Base-by-base conservation (phyloP, 2,113 vertebrate genomes). In the Lipotes vexillifer region DNA sequence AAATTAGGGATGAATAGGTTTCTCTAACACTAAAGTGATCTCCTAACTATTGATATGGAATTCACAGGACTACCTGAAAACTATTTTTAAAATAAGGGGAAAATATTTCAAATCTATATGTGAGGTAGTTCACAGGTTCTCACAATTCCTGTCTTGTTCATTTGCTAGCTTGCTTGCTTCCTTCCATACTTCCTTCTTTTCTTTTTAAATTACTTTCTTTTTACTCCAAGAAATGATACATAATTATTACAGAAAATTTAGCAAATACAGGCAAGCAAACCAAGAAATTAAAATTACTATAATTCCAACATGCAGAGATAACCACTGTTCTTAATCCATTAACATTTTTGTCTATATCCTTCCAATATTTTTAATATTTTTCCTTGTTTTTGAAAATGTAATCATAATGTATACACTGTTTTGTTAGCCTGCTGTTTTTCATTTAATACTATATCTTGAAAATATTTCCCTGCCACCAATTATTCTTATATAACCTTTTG, bases 241-340 rank as follows among this genome's bases (percentile, higher is more conserved):
- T 65, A 78, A 69, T 91, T 69, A 15, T 89, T 75, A 88, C 31
- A 80, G 68, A 75, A 88, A 94, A 65, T 52, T 83, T 69, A 94
- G 88, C 74, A 94, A 95, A 93, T 94, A 74, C 9, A 82, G 55
- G 33, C 80, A 95, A 81, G 17, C 44, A 93, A 93, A 85, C 33
- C 61, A 89, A 55, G 9, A 94, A 75, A 78, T 83, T 93, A 72
- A 88, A 93, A 80, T 69, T n/a, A 46, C 27, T 93, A 4, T 95
- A 83, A 87, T 77, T 85, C 36, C 31, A 83, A 10, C 17, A 69
- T 89, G 1, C 41, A 94, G n/a, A 72, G 71, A 77, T 88, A 93
- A 55, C 7, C 31, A 85, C 46, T 65, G 3, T 88, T 82, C 61
- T 46, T 83, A 74, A 55, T 55, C 71, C 6, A 15, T 82, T 90